Evolutionary conservation across 2,888 invertebrate species (phyloP), one percentile per base, ranked within the genome.

Genomic region (Laothoe populi): DNA sequence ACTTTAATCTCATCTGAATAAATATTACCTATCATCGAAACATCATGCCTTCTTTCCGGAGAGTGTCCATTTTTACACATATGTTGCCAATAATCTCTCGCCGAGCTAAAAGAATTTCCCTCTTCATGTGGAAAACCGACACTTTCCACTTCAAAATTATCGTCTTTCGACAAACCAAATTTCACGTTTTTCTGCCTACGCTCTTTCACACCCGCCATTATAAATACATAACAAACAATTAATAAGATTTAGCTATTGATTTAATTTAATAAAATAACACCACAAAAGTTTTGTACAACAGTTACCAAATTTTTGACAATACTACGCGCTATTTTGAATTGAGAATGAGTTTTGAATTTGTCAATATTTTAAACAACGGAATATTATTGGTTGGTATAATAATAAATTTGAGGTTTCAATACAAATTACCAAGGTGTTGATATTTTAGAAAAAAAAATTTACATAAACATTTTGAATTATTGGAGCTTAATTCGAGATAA

Each of bases 11-110:
- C 8, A 5, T 8, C 7, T 31, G 8, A 1, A 31, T 8, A 4
- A 31, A 31, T 31, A 64, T 66, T 74, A 73, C 80, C 78, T 31
- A 80, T 63, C 38, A 76, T n/a, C 0, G 79, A 68, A n/a, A 75
- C 62, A 38, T 84, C 80, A 2, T 67, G 64, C 16, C 67, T 73
- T 11, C 66, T 64, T 5, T 79, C 82, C 1, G 74, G 64, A 13
- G 75, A 64, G 24, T 38, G 7, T 0, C 67, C 67, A 3, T 66
- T 64, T 31, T 64, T 67, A 62, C 83, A 83, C 75, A 82, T 80
- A 31, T 84, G 84, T 64, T 85, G 79, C 91, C 91, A 92, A 66
- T 91, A 92, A 57, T 90, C 86, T 13, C 89, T 69, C 0, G 89
- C 80, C 0, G 86, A 86, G 38, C 64, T 75, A 63, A 91, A 92